Evolutionary conservation across 2,797 vertebrate genomes (phyloP), one percentile per base, ranked within the genome.

Genomic region (Sebastes reedi): DNA sequence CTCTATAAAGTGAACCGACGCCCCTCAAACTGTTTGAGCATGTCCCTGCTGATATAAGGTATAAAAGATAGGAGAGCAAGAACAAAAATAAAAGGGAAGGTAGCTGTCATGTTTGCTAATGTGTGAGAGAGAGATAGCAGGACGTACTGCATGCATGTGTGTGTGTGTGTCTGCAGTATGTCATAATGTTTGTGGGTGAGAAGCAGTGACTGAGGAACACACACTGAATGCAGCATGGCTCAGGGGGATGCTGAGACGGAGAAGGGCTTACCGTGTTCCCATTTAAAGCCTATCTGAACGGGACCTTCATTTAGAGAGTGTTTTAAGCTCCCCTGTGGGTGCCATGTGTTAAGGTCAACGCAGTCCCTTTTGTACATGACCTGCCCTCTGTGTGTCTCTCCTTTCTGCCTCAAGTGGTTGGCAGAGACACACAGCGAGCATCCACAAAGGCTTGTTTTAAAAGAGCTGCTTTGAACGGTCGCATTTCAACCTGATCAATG

Each of bases 321-420:
- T 87, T 89, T 36, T 82, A 78, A 32, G 50, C 74, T 89, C 79
- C 77, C 88, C 80, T 76, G 82, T 76, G 72, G 81, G 25, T 46
- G 36, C 72, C 62, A 46, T 74, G 79, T 82, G 85, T 87, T 84
- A 72, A 90, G 85, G 89, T 91, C 89, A 87, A 85, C 81, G 67
- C 24, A 46, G 76, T 74, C 66, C 64, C 65, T 58, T 75, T 84
- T 83, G 55, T 72, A 72, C 60, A 80, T 34, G 71, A 87, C 68
- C 75, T 82, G 72, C 72, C 77, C 78, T 82, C 85, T 74, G 20
- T 65, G 55, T 65, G 72, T 77, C 75, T 77, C 72, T 75, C 18
- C 75, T 70, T 66, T 55, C 60, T 46, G 64, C 39, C 65, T 80
- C 71, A 34, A 80, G 84, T 74, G 77, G 34, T 42, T 83, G 69